These are phyloP conservation scores for Pangasius larnaudii DNA, from an alignment of 2,797 vertebrate species.

Conservation along the genomic window DNA sequence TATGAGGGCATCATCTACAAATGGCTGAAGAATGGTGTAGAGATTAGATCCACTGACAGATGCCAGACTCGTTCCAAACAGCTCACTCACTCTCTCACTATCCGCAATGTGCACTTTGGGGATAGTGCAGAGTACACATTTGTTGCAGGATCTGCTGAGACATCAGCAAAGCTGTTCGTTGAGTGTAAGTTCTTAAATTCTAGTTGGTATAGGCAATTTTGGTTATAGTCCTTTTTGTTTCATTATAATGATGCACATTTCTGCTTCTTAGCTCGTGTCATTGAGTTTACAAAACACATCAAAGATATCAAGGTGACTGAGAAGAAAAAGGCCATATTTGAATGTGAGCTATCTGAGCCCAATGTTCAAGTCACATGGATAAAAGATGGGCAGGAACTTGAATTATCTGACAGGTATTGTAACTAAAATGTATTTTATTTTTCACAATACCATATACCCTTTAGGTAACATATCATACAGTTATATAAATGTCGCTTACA, in stretches of 20 bases:
- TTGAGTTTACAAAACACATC: conserved; percentile 97
- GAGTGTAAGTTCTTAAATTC: conserved; percentile 81
- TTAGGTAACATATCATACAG: not conserved
- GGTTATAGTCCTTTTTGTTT: not conserved
- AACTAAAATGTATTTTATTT: not conserved
- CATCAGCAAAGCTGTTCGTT: conserved; percentile 90
- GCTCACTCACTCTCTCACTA: conserved; percentile 88
- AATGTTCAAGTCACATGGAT: conserved; percentile 94
- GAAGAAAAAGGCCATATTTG: conserved; percentile 94
- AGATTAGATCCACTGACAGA: conserved; percentile 93
- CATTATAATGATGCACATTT: conserved; percentile 12
- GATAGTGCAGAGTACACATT: conserved; percentile 94
- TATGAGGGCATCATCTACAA: conserved; percentile 95
- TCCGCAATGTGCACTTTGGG: conserved; percentile 95
- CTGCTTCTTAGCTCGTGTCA: conserved; percentile 83
- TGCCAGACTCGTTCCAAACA: conserved; percentile 92
- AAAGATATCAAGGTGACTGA: conserved; percentile 96
- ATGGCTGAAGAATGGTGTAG: conserved; percentile 97
- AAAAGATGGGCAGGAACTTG: conserved; percentile 94
- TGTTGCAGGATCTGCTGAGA: conserved; percentile 87
- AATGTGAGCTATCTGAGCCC: conserved; percentile 96
- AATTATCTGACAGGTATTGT: conserved; percentile 62
- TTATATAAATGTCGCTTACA: not conserved
- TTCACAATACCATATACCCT: not conserved
- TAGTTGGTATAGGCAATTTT: not conserved